Percentiles rank a stretch among this genome's conserved stretches.
These are phyloP conservation scores for Strongylocentrotus purpuratus DNA, from an alignment of 35 echinoderm and acorn worm genomes.

Conservation along the genomic window DNA sequence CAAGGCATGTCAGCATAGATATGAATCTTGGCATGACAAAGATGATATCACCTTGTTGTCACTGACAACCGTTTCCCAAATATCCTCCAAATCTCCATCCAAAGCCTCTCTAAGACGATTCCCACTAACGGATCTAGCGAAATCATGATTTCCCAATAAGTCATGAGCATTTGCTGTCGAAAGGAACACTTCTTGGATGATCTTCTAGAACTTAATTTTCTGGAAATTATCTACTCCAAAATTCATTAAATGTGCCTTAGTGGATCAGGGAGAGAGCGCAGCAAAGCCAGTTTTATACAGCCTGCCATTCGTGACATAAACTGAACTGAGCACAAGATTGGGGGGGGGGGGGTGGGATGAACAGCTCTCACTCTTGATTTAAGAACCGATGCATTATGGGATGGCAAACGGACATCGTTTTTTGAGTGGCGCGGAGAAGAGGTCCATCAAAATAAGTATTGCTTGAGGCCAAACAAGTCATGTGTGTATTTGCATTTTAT, in stretches of 20 bases:
- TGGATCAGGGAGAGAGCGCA: not conserved
- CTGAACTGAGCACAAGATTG: not conserved
- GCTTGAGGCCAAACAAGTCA: constrained; percentile 7
- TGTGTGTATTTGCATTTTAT: constrained; percentile 3
- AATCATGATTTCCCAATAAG: no score
- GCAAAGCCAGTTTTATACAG: not conserved
- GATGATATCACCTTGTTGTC: not conserved
- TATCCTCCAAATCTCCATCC: not conserved
- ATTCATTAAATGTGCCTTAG: not conserved
- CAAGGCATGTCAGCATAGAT: not conserved
- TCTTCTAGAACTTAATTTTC: no score
- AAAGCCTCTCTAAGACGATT: no score
- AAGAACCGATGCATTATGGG: not conserved
- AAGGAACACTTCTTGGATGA: no score
- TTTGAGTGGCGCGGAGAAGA: not conserved
- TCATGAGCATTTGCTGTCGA: no score
- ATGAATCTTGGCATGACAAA: not conserved
- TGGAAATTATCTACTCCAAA: no score
- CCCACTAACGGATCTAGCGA: no score
- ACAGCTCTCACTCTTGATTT: not conserved
- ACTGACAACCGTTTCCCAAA: not conserved
- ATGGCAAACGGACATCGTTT: constrained; percentile 3
- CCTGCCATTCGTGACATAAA: not conserved
- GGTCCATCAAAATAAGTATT: constrained; percentile 4
- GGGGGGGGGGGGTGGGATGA: not conserved